Evolutionary conservation across 2,888 invertebrate genomes (phyloP).

Genomic region (Rhamnusium bicolor): DNA sequence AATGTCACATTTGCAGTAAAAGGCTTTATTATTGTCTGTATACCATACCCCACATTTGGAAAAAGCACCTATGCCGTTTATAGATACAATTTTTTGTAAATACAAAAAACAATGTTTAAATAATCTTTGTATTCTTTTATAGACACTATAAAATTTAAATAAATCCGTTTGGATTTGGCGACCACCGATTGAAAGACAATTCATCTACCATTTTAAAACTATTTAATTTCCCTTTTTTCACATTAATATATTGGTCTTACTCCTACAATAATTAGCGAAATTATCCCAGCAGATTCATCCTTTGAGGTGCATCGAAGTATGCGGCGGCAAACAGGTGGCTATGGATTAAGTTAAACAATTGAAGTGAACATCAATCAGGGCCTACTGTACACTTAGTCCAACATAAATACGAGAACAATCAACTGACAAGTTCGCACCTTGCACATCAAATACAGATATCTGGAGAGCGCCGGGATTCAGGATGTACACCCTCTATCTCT

Average conservation of each 20-base stretch:
- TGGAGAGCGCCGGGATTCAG: conserved; percentile 13
- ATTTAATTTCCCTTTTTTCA: conserved; percentile 1
- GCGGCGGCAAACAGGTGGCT: conserved; percentile 57
- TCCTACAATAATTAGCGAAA: conserved; percentile 43
- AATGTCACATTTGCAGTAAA: no score
- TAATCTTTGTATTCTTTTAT: no score
- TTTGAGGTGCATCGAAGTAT: conserved; percentile 55
- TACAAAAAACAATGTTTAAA: no score
- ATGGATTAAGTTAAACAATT: conserved; percentile 65
- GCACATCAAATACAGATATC: conserved; percentile 61
- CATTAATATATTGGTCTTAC: background rate
- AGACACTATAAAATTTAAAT: no score
- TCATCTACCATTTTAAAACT: no score
- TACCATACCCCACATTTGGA: no score
- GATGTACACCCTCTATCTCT: background rate
- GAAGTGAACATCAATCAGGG: conserved; percentile 65
- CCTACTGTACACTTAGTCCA: conserved; percentile 60
- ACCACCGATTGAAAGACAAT: no score
- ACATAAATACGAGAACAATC: conserved; percentile 66
- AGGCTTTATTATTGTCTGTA: no score
- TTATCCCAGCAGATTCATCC: conserved; percentile 48
- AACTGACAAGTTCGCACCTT: conserved; percentile 63
- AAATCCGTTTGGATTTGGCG: no score
- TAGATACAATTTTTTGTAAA: no score
- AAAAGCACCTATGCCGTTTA: no score